These are phyloP conservation scores for Meleagris gallopavo DNA, from an alignment of 2,113 vertebrate species.

Conservation along the genomic window DNA sequence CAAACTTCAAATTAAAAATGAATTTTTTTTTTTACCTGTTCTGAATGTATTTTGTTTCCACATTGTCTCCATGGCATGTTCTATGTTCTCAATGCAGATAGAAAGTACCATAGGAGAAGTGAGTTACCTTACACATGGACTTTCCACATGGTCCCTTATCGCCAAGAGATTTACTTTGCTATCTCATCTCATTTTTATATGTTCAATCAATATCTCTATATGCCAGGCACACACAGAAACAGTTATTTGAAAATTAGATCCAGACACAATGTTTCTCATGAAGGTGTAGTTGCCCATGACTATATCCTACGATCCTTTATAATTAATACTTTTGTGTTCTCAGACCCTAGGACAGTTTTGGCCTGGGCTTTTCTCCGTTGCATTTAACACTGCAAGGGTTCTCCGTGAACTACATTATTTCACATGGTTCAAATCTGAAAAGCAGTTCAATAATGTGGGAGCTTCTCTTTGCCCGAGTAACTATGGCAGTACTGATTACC, in stretches of 20 bases:
- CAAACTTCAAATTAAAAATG: neutral
- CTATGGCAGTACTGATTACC: conserved; percentile 36
- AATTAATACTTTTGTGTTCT: neutral
- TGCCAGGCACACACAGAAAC: neutral
- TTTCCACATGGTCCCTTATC: neutral
- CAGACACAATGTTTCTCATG: neutral
- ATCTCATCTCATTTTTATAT: neutral
- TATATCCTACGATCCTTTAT: neutral
- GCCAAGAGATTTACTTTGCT: neutral
- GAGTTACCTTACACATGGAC: neutral
- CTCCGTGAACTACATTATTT: neutral
- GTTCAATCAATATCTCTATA: neutral
- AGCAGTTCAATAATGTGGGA: neutral
- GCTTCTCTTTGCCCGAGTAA: conserved; percentile 5
- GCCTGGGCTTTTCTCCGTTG: neutral
- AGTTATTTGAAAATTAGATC: neutral
- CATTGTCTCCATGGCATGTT: neutral
- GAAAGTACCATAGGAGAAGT: neutral
- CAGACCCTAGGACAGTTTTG: neutral
- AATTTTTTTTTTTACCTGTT: neutral
- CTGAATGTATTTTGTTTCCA: neutral
- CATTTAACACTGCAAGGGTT: neutral
- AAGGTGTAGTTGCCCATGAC: neutral
- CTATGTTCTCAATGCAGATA: neutral
- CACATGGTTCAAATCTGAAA: neutral